Conservation (phyloP, 2,888 invertebrate genomes). For the Criorhina ranunculi region DNA sequence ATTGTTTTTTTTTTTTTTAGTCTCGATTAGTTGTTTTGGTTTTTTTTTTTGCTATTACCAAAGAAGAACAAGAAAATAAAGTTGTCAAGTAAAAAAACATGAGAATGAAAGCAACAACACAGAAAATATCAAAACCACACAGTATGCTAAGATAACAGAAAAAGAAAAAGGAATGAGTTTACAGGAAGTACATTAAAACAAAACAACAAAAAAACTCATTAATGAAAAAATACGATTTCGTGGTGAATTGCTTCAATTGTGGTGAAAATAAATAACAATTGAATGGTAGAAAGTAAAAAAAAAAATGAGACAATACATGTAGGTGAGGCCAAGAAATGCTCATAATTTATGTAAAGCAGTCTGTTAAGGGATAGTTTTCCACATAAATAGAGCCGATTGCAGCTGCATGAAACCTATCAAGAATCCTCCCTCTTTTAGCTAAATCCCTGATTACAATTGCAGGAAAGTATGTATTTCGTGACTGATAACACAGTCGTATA, state of each 20-base stretch:
- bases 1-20: conserved; percentile 21
- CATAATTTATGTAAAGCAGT: too few species aligned
- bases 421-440: too few species aligned
- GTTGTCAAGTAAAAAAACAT: background rate
- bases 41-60: conserved; percentile 1
- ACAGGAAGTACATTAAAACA: conserved; percentile 6
- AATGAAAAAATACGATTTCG: background rate
- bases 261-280: background rate
- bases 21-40: background rate
- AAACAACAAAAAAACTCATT: background rate
- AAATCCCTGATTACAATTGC: too few species aligned
- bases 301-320: too few species aligned
- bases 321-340: too few species aligned
- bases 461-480: too few species aligned
- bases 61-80: background rate
- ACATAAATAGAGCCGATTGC: too few species aligned
- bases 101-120: background rate
- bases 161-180: background rate
- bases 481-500: too few species aligned
- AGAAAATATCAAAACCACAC: background rate
- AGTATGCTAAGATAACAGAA: background rate
- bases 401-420: too few species aligned
- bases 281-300: too few species aligned
- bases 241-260: conserved; percentile 1
- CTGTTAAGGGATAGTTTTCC: too few species aligned